Conservation (phyloP, 2,888 invertebrate species). For the Trachelus stipa region DNA sequence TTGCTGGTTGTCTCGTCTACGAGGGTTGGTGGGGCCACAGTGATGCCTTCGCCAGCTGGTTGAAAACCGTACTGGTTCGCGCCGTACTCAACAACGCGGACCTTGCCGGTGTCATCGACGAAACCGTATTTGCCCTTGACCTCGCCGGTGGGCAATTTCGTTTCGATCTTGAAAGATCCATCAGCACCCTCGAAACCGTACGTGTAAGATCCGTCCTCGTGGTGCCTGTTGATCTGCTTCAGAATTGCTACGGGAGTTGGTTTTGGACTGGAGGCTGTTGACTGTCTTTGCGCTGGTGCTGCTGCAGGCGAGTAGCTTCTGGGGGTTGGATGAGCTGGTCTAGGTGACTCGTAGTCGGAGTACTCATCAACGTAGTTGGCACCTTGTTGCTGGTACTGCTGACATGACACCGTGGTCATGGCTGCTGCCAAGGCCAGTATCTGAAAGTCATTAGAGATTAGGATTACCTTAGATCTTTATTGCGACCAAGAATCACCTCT, state of each 20-base stretch:
- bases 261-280: constrained; percentile 66
- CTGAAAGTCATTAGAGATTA: constrained; percentile 39
- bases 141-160: constrained; percentile 83
- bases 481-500: not conserved
- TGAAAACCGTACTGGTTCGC: constrained; percentile 90
- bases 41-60: constrained; percentile 88
- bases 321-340: constrained; percentile 57
- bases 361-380: constrained; percentile 66
- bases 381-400: constrained; percentile 60
- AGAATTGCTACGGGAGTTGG: constrained; percentile 81
- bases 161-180: constrained; percentile 91
- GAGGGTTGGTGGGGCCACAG: constrained; percentile 72
- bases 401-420: constrained; percentile 66
- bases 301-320: constrained; percentile 68
- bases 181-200: constrained; percentile 91
- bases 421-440: constrained; percentile 63
- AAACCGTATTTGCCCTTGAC: constrained; percentile 93
- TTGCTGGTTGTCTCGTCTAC: constrained; percentile 65
- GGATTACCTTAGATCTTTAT: not conserved
- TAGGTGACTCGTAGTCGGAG: constrained; percentile 58
- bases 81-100: constrained; percentile 88
- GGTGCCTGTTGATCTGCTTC: constrained; percentile 91
- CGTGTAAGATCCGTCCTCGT: constrained; percentile 91
- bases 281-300: constrained; percentile 63
- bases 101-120: constrained; percentile 84